Percentiles rank a stretch among this genome's conserved stretches.
Evolutionary conservation across 2,797 vertebrate species (phyloP).

Genomic region (Euthynnus affinis): DNA sequence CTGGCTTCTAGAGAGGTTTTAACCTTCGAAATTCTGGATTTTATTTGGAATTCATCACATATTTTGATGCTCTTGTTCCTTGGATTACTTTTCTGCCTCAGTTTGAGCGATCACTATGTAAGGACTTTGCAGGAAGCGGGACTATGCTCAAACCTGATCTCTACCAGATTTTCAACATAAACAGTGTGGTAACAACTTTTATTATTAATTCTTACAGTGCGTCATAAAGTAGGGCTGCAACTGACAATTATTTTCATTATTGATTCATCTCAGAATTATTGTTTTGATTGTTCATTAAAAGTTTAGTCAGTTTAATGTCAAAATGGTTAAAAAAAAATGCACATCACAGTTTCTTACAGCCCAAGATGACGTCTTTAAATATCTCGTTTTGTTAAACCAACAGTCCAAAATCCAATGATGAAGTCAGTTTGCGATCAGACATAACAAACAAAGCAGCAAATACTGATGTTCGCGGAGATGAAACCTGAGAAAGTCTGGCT

Average conservation of each 20-base stretch:
- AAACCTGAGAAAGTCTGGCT: too few relatives aligned
- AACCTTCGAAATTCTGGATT: conserved; percentile 44
- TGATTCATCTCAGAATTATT: too few relatives aligned
- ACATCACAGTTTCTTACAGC: too few relatives aligned
- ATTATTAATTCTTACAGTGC: not conserved
- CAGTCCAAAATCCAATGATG: too few relatives aligned
- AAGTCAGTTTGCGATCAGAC: too few relatives aligned
- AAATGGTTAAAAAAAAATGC: too few relatives aligned
- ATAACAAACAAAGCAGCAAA: too few relatives aligned
- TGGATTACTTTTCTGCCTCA: conserved; percentile 19
- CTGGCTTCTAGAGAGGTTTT: conserved; percentile 17
- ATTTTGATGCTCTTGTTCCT: conserved; percentile 6
- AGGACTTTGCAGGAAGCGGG: conserved; percentile 9
- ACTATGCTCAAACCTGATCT: conserved; percentile 25
- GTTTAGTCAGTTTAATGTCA: too few relatives aligned
- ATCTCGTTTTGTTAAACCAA: not conserved
- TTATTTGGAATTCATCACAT: conserved; percentile 14
- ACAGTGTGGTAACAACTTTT: conserved; percentile 49
- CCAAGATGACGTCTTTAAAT: not conserved
- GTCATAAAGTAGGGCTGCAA: not conserved
- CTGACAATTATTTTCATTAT: not conserved
- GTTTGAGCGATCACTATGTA: conserved; percentile 27
- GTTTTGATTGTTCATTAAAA: too few relatives aligned
- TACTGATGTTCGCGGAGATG: too few relatives aligned
- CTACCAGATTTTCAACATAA: conserved; percentile 31